These are phyloP conservation scores for Mungos mungo DNA, from an alignment of 2,113 vertebrate genomes.

Conservation along the genomic window DNA sequence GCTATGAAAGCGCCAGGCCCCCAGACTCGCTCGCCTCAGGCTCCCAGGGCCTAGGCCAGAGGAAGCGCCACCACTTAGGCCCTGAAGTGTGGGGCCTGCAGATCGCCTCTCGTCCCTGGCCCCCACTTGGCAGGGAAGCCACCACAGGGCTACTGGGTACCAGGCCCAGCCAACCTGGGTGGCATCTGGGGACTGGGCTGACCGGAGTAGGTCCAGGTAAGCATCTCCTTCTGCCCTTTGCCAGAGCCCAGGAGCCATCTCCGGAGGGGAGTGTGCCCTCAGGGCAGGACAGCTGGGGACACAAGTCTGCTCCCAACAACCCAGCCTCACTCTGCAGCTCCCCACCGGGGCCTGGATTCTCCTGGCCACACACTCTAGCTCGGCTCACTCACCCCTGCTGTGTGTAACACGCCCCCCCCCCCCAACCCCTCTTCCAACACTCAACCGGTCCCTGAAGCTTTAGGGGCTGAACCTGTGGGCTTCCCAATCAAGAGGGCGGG, in stretches of 20 bases:
- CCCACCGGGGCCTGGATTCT: background rate
- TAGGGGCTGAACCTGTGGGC: background rate
- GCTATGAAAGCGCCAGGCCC: background rate
- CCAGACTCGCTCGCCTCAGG: background rate
- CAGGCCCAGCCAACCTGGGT: background rate
- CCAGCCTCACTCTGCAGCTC: background rate
- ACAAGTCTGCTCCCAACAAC: background rate
- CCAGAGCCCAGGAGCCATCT: background rate
- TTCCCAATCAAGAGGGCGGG: background rate
- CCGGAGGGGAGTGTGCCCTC: background rate
- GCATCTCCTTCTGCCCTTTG: background rate
- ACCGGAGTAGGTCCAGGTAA: background rate
- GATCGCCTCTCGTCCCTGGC: background rate
- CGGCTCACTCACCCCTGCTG: background rate
- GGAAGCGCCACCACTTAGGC: background rate
- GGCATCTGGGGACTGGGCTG: background rate
- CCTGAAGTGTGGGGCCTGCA: background rate
- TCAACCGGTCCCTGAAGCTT: background rate
- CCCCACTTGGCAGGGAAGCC: background rate
- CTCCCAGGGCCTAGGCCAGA: background rate
- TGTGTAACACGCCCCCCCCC: accelerated
- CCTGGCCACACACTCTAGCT: background rate
- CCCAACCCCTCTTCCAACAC: too few relatives aligned
- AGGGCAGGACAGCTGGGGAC: background rate
- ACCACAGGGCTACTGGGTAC: background rate